These are phyloP conservation scores for Burhinus bistriatus DNA, from an alignment of 2,113 vertebrate genomes.

Conservation along the genomic window DNA sequence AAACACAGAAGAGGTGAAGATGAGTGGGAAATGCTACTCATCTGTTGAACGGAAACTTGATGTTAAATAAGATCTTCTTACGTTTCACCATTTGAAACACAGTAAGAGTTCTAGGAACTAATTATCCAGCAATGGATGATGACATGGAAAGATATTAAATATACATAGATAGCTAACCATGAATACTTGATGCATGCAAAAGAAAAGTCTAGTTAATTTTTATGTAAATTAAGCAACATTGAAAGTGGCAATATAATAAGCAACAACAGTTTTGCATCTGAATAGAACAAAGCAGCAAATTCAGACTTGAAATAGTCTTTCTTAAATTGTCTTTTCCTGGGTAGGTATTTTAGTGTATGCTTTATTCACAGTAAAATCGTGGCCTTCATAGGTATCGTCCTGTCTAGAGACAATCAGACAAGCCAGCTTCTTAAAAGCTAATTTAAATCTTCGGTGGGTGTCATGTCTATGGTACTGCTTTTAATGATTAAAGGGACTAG, in stretches of 20 bases:
- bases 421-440: background rate
- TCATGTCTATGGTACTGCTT: background rate
- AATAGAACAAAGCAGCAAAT: conserved; percentile 13
- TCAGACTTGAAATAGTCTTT: background rate
- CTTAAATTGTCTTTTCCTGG: background rate
- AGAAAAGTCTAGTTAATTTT: conserved; percentile 59
- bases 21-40: conserved; percentile 37
- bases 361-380: background rate
- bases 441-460: background rate
- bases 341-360: background rate
- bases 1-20: background rate
- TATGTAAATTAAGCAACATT: conserved; percentile 43
- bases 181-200: conserved; percentile 59
- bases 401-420: background rate
- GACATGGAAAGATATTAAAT: conserved; percentile 74
- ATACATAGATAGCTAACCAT: conserved; percentile 61
- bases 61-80: conserved; percentile 66
- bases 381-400: background rate
- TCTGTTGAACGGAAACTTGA: conserved; percentile 68
- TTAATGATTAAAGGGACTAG: background rate
- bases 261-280: conserved; percentile 3
- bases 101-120: conserved; percentile 68
- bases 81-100: conserved; percentile 66
- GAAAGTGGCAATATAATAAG: conserved; percentile 11
- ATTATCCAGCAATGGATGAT: conserved; percentile 67